Base-by-base conservation (phyloP, 2,888 invertebrate genomes). In the Alloplasta piceator region DNA sequence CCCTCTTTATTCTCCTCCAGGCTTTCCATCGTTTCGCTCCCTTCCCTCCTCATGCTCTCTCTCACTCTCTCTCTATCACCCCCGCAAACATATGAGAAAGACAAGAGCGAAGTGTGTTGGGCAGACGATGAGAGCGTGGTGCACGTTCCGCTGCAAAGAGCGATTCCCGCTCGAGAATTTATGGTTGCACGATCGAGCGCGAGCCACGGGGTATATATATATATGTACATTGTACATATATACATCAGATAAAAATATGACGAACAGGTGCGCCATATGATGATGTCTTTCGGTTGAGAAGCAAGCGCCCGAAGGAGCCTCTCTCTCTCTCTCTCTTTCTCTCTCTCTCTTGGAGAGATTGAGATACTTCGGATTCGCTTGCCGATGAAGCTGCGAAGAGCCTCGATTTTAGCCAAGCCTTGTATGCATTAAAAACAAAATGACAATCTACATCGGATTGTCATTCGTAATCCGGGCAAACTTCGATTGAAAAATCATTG, bases 221-320 rank as follows among this genome's bases (percentile, higher is more conserved):
- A 26, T 26, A 26, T 26, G 26, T 26, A 26, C 26, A 26, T 26
- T 26, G 26, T 26, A 26, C 26, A 3, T 26, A 26, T 26, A 26
- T 26, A 26, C 78, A 78, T 78, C 66, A 66, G 46, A 48, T 73
- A 75, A 81, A 81, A 81, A 78, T 78, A 78, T 78, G 74, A 81
- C 66, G 67, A 78, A 71, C 81, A 81, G 81, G 81, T 81, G 81
- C 78, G 74, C 78, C 70, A 41, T 61, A 50, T 56, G 74, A 39
- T 73, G 72, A 74, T 78, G 74, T 70, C 70, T 50, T 78, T 52
- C 39, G 41, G n/a, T 39, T 9, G 39, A 56, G 46, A 41, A 52
- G 61, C 6, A 26, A 38, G 60, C 38, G 41, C 66, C 67, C 43
- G 48, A 39, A 14, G 46, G 46, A 14, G 61, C 26, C 26, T 26